Conservation (phyloP, 1,140 invertebrate genomes). For the Leptopilina boulardi region DNA sequence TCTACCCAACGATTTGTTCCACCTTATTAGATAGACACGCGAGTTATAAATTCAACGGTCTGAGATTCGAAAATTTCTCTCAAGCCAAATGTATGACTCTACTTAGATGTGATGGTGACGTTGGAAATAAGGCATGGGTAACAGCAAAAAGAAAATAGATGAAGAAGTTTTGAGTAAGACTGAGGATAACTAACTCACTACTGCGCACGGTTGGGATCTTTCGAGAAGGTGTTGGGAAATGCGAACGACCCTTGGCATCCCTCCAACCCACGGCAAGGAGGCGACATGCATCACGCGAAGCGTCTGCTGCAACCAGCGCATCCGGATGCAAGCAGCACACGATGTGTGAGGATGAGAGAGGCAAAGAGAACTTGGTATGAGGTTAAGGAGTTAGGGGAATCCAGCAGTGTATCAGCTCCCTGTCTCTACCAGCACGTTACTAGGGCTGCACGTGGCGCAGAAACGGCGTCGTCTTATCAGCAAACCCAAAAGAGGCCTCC, state of each 20-base stretch:
- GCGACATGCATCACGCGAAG: slow-evolving; percentile 62
- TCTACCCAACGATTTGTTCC: slow-evolving; percentile 18
- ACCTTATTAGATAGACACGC: slow-evolving; percentile 24
- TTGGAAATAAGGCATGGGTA: slow-evolving; percentile 6
- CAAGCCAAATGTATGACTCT: slow-evolving; percentile 13
- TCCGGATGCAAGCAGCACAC: slow-evolving; percentile 52
- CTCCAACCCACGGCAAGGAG: slow-evolving; percentile 52
- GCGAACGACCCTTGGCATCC: slow-evolving; percentile 58
- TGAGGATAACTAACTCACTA: slow-evolving; percentile 35
- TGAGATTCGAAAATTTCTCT: slow-evolving; percentile 31
- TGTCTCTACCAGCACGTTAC: slow-evolving; percentile 56
- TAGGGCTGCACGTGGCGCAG: slow-evolving; percentile 42
- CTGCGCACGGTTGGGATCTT: slow-evolving; percentile 30
- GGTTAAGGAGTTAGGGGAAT: slow-evolving; percentile 42
- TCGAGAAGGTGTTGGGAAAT: slow-evolving; percentile 48
- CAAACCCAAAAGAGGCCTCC: slow-evolving; percentile 11
- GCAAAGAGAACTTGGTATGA: slow-evolving; percentile 28
- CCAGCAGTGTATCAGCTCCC: slow-evolving; percentile 56
- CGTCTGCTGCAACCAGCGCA: slow-evolving; percentile 63
- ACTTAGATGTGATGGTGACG: slow-evolving; percentile 10
- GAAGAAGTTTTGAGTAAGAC: slow-evolving; percentile 33
- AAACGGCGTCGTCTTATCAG: slow-evolving; percentile 47
- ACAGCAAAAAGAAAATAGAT: slow-evolving; percentile 37
- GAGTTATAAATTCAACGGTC: slow-evolving; percentile 24
- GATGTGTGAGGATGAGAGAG: slow-evolving; percentile 45